Percentiles rank a stretch among this genome's conserved stretches.
phyloP scores from a whole-genome alignment of 2,113 vertebrate species.

The Ovis aries region ARS-UI_Ramb_v3.0 NC_056076.1:51140501-51141000 shows the following conservation, averaged over 20 bases:
- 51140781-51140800: background rate
- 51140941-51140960: background rate
- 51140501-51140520: background rate
- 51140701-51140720: background rate
- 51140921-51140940: background rate
- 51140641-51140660: background rate
- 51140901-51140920: background rate
- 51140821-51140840: background rate
- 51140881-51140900: background rate
- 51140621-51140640: background rate
- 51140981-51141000: background rate
- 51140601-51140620: background rate
- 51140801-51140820: background rate
- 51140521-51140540: background rate
- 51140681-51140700: background rate
- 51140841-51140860: background rate
- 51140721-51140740: too few relatives aligned
- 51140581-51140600: background rate
- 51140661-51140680: background rate
- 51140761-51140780: background rate
- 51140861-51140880: background rate
- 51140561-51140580: background rate
- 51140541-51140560: background rate
- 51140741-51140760: rapidly evolving
- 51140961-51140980: background rate